These are phyloP conservation scores for Perdita meconis DNA, from an alignment of 2,888 invertebrate genomes.

Conservation along the genomic window DNA sequence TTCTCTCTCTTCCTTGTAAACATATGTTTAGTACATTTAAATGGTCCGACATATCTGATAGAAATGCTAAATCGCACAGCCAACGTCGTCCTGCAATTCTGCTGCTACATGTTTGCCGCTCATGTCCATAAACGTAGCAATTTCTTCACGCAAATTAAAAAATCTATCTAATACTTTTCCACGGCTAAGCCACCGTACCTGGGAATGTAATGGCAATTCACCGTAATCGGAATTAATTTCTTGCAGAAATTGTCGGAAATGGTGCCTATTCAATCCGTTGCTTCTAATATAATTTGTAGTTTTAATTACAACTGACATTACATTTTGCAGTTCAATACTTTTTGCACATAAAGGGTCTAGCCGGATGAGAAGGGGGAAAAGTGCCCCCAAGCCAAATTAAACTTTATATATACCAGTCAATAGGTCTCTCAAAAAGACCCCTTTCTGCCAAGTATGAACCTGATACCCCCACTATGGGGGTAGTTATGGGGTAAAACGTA, in stretches of 20 bases:
- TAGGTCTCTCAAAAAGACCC: no score
- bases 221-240: slow-evolving; percentile 32
- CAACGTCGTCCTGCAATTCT: slow-evolving; percentile 8
- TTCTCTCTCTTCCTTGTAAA: slow-evolving; percentile 20
- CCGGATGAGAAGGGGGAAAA: no score
- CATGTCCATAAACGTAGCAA: slow-evolving; percentile 23
- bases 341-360: slow-evolving; percentile 31
- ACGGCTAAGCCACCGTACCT: slow-evolving; percentile 33
- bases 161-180: slow-evolving; percentile 27
- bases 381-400: no score
- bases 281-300: slow-evolving; percentile 25
- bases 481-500: no score
- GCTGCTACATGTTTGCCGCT: not conserved
- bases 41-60: slow-evolving; percentile 19
- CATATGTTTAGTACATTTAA: slow-evolving; percentile 6
- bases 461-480: no score
- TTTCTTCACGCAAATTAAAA: slow-evolving; percentile 25
- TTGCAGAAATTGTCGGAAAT: slow-evolving; percentile 17
- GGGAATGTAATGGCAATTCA: slow-evolving; percentile 7
- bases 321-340: not conserved
- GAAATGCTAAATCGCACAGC: slow-evolving; percentile 14
- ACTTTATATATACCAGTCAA: no score
- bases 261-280: not conserved
- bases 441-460: no score
- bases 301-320: slow-evolving; percentile 14